phyloP scores from a whole-genome alignment of 2,113 vertebrate species.

The Pelecanus crispus region DNA sequence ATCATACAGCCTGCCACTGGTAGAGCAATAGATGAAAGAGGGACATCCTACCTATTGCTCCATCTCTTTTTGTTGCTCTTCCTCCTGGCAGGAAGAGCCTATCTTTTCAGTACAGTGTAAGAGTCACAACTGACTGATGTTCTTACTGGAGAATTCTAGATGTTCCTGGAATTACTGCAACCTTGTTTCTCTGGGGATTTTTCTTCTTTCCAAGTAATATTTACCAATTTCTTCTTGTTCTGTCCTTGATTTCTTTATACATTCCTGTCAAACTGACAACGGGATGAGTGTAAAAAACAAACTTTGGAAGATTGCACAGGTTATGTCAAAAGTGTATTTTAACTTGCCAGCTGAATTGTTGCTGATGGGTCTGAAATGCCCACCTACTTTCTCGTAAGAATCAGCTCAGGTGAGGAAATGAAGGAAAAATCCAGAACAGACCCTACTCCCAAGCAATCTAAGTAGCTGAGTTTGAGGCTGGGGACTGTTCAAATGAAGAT shows the following conservation, averaged over 20 bases:
- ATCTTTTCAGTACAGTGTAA: not conserved
- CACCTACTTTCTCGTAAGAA: not conserved
- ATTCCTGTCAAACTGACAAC: not conserved
- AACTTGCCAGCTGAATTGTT: not conserved
- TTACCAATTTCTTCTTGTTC: not conserved
- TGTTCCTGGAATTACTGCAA: not conserved
- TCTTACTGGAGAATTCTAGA: not conserved
- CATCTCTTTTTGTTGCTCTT: not conserved
- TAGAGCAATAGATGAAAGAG: not conserved
- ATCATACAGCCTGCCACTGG: not conserved
- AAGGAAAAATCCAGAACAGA: not conserved
- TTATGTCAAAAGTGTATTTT: not conserved
- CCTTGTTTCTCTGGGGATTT: not conserved
- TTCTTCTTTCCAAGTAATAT: not conserved
- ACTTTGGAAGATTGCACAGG: not conserved
- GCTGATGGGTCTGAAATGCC: not conserved
- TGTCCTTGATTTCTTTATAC: not conserved
- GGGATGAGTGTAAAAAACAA: not conserved
- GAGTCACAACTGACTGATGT: not conserved
- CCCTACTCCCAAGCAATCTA: not conserved
- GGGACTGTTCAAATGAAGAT: not conserved
- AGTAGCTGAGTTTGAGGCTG: not conserved
- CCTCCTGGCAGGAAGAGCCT: not conserved
- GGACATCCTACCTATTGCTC: accelerated
- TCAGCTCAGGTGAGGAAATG: not conserved